Conservation (phyloP, 2,888 invertebrate species). For the Heliothis peltigera region DNA sequence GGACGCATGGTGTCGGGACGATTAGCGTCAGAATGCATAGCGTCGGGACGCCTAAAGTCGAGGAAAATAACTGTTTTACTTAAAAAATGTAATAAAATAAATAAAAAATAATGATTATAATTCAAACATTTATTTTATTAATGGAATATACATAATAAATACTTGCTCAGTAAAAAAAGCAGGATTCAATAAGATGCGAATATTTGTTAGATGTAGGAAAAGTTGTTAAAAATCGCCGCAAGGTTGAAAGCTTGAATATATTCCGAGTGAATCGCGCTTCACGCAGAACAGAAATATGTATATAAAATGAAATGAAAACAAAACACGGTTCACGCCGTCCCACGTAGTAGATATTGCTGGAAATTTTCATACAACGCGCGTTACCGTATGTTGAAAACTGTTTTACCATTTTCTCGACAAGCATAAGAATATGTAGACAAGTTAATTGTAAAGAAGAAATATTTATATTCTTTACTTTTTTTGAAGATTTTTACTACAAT, state of each 20-base stretch:
- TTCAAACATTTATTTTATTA: too few species aligned
- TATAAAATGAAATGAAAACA: slow-evolving; percentile 37
- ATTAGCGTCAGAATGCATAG: too few species aligned
- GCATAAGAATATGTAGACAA: background rate
- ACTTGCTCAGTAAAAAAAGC: too few species aligned
- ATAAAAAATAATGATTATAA: too few species aligned
- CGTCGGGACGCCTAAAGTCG: too few species aligned
- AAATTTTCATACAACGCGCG: slow-evolving; percentile 11
- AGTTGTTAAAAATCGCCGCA: slow-evolving; percentile 29
- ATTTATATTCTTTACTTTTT: too few species aligned
- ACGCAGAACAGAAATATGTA: slow-evolving; percentile 18
- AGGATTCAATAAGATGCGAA: background rate
- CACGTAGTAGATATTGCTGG: background rate
- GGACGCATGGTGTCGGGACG: too few species aligned
- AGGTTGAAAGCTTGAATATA: slow-evolving; percentile 17
- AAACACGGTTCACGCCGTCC: slow-evolving; percentile 16
- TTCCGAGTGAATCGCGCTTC: slow-evolving; percentile 20
- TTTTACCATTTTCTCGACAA: background rate
- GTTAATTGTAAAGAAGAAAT: background rate
- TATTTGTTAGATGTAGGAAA: slow-evolving; percentile 24
- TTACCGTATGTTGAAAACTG: background rate
- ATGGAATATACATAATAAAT: too few species aligned
- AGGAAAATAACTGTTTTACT: too few species aligned
- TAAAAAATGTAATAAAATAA: too few species aligned
- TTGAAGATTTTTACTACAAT: too few species aligned